A percentile compares a stretch with the other conserved stretches of the same genome.
phyloP scores from a whole-genome alignment of 2,888 invertebrate species.

The Aricia artaxerxes region DNA sequence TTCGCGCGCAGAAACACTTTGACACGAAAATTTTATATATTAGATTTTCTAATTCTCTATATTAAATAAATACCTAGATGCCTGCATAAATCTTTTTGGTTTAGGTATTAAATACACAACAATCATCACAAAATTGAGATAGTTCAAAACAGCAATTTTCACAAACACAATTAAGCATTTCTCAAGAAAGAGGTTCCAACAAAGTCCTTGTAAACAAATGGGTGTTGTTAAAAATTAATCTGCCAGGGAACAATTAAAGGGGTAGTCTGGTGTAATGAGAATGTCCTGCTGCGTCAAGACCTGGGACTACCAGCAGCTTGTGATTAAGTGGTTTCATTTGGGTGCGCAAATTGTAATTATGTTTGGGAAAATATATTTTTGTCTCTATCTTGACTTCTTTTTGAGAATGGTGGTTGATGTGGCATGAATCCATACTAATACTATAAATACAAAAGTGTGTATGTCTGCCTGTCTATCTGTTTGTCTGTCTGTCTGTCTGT shows the following conservation, averaged over 20 bases:
- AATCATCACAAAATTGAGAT: neutral
- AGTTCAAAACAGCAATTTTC: neutral
- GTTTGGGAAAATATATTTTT: neutral
- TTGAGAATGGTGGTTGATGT: neutral
- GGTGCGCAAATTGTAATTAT: neutral
- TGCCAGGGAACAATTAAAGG: constrained; percentile 1
- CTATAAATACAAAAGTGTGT: too few species aligned
- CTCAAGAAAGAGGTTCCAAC: neutral
- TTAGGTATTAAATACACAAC: too few species aligned
- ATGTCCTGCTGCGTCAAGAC: neutral
- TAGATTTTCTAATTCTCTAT: too few species aligned
- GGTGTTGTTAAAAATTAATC: constrained; percentile 6
- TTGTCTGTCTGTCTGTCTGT: too few species aligned
- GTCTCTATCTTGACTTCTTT: neutral
- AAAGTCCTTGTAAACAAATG: neutral
- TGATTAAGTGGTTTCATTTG: neutral
- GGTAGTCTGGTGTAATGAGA: neutral
- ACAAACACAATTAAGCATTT: neutral
- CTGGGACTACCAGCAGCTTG: constrained; percentile 1
- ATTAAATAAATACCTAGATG: too few species aligned
- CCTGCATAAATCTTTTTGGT: too few species aligned
- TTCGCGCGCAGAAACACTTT: too few species aligned
- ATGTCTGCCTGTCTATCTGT: too few species aligned
- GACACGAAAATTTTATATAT: too few species aligned
- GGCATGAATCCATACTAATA: neutral